Evolutionary conservation across 92 coral and sea anemone species (phyloP).

Genomic region (Plumapathes pennacea): DNA sequence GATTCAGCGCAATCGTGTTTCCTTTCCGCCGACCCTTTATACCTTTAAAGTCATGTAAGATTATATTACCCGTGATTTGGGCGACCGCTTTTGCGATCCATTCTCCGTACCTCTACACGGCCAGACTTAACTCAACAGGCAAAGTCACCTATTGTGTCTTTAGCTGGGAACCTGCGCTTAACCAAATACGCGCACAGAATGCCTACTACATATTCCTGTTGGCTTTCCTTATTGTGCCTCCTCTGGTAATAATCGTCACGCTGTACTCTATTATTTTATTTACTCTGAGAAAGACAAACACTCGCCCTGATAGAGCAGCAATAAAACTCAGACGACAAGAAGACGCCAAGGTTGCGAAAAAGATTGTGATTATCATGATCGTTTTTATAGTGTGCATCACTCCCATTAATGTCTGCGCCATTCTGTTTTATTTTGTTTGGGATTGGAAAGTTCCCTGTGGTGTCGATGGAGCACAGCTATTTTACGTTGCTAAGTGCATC

Average conservation of each 20-base stretch:
- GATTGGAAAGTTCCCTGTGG: constrained; percentile 4
- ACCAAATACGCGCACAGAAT: constrained; percentile 1
- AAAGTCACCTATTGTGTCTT: constrained; percentile 11
- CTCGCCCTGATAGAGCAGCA: too few relatives aligned
- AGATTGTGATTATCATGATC: too few relatives aligned
- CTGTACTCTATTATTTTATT: constrained; percentile 12
- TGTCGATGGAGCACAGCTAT: not conserved
- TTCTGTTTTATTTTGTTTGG: too few relatives aligned
- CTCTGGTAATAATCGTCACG: constrained; percentile 6
- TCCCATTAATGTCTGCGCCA: too few relatives aligned
- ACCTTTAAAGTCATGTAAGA: constrained; percentile 4
- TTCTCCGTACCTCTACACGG: constrained; percentile 16
- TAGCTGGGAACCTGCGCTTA: constrained; percentile 31
- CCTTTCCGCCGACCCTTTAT: constrained; percentile 25
- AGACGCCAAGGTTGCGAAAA: too few relatives aligned
- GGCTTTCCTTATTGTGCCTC: constrained; percentile 8
- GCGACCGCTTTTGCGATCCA: constrained; percentile 11
- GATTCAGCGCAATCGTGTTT: constrained; percentile 33
- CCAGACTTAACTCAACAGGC: not conserved
- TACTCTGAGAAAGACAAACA: not conserved
- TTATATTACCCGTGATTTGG: constrained; percentile 44
- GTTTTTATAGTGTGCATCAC: too few relatives aligned
- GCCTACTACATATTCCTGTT: constrained; percentile 3
- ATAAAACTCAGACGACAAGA: too few relatives aligned
- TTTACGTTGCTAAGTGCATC: not conserved